Base-by-base conservation (phyloP, 2,888 invertebrate genomes). In the Gisinianus flammeolus region DNA sequence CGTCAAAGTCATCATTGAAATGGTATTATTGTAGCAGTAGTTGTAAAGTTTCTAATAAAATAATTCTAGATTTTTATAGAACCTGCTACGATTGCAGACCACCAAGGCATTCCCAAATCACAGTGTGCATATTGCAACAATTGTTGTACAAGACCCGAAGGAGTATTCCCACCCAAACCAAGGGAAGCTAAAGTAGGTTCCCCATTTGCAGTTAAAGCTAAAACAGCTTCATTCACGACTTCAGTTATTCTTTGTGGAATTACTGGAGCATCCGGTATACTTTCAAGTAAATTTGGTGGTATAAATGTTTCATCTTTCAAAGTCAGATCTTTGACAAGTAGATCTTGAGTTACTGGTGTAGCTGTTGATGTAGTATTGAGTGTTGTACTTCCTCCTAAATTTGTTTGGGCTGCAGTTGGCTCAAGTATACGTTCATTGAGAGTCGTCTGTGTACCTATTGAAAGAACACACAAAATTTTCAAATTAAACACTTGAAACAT, bases 91-190 rank as follows among this genome's bases (percentile, higher is more conserved):
- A 98, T 96, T 16, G 94, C 89, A 54, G 90, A 91, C 96, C 97
- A 98, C 98, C 98, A 98, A 0, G 98, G 98, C 16, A 98, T 82
- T 84, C 93, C 94, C 16, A 90, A 87, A 0, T 89, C 88, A 22
- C 94, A 90, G 86, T 98, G 98, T 56, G 97, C 84, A 85, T 89
- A 92, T 87, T 98, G 97, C 85, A 98, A 88, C 80, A 90, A 90
- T 67, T 91, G 90, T 87, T 97, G 94, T 16, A 96, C 90, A 5
- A 95, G 86, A 0, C 97, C 97, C 0, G 93, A 90, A 0, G 97
- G 97, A 22, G 90, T 88, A 91, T 92, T 94, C 31, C 94, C 92
- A 0, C 94, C 95, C 26, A 97, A 89, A 0, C 96, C 97, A 67
- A 96, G 86, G 77, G 93, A 93, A 0, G 90, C 90, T 85, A 97